Evolutionary conservation across 2,888 invertebrate genomes (phyloP).

Genomic region (Metallyticus violacea): DNA sequence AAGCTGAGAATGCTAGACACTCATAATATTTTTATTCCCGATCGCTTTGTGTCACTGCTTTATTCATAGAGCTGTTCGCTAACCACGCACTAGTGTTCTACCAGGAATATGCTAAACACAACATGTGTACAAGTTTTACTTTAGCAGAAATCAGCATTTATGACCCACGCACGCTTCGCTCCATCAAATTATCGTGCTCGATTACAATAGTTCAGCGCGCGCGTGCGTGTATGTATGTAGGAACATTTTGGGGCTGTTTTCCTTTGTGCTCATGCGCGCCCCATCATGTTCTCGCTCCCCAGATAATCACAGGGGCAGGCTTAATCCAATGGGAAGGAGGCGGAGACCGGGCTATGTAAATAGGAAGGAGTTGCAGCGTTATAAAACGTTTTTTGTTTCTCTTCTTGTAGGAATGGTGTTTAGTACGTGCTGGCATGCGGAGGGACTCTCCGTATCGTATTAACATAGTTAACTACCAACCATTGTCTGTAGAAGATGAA

Average conservation of each 20-base stretch:
- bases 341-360: neutral
- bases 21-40: too few species aligned
- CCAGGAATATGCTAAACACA: too few species aligned
- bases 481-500: neutral
- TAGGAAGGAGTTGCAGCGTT: neutral
- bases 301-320: neutral
- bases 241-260: neutral
- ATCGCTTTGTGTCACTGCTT: too few species aligned
- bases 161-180: neutral
- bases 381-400: neutral
- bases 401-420: too few species aligned
- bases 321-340: neutral
- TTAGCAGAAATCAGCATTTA: neutral
- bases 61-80: too few species aligned
- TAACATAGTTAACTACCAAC: neutral
- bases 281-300: neutral
- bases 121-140: too few species aligned
- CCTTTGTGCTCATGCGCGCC: neutral
- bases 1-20: too few species aligned
- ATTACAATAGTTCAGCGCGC: too few species aligned
- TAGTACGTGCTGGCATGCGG: neutral
- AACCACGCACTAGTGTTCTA: too few species aligned
- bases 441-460: neutral
- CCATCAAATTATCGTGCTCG: neutral
- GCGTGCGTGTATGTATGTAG: too few species aligned